Evolutionary conservation across 1,140 invertebrate genomes (phyloP).

Genomic region (Bombus breviceps): DNA sequence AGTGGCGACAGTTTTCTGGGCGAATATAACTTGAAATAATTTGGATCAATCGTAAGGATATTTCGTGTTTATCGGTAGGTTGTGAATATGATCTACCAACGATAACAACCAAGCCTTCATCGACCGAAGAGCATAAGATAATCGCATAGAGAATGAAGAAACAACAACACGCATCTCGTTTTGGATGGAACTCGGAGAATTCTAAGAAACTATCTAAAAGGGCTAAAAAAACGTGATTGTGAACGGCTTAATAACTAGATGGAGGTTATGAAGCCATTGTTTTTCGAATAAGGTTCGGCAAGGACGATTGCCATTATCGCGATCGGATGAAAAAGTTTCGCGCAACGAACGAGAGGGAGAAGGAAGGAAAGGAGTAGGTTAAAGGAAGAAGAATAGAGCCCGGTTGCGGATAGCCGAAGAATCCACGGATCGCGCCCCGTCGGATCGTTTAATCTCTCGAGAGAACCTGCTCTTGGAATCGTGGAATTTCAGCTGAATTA

Average conservation of each 20-base stretch:
- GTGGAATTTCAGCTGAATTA: conserved; percentile 30
- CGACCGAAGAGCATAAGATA: too few species aligned
- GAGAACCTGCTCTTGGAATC: neutral
- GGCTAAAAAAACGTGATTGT: conserved; percentile 18
- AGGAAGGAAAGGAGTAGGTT: neutral
- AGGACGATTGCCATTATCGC: neutral
- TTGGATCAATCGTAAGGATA: too few species aligned
- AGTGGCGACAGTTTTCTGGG: neutral
- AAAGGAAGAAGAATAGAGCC: neutral
- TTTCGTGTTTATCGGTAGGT: too few species aligned
- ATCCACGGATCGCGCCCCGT: conserved; percentile 8
- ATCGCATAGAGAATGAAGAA: too few species aligned
- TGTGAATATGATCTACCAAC: too few species aligned
- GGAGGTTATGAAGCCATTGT: conserved; percentile 24
- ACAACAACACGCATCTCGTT: neutral
- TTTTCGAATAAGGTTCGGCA: conserved; percentile 27
- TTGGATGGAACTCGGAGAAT: neutral
- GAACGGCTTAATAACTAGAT: conserved; percentile 30
- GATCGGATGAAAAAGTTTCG: conserved; percentile 7
- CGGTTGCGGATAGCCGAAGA: conserved; percentile 9
- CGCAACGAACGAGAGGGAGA: neutral
- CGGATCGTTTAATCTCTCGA: conserved; percentile 14
- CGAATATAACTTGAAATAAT: neutral
- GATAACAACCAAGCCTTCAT: too few species aligned
- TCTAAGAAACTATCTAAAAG: neutral